Conservation (phyloP, 2,113 vertebrate species). For the Xyliphius kryptos region DNA sequence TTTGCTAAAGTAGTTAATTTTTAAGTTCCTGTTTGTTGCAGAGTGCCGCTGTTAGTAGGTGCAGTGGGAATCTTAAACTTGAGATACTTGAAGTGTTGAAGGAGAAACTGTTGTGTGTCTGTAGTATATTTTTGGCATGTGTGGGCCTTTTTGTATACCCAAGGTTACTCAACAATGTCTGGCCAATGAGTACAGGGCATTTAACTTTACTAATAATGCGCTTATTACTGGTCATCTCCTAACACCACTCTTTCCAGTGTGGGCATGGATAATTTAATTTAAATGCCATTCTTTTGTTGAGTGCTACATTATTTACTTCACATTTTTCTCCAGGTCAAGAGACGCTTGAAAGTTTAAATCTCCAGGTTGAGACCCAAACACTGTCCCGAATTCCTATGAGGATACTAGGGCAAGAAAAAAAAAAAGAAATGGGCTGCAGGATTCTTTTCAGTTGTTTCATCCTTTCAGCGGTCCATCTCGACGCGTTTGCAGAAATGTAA, state of each 20-base stretch:
- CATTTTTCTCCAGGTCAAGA: too few relatives aligned
- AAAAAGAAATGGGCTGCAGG: too few relatives aligned
- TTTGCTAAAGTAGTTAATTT: too few relatives aligned
- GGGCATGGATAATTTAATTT: constrained; percentile 15
- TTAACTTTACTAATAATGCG: too few relatives aligned
- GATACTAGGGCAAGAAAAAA: too few relatives aligned
- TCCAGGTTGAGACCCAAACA: constrained; percentile 17
- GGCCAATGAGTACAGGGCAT: too few relatives aligned
- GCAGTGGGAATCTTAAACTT: constrained; percentile 40
- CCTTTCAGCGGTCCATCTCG: too few relatives aligned
- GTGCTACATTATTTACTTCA: background rate
- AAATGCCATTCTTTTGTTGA: too few relatives aligned
- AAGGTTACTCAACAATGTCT: background rate
- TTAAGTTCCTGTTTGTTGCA: background rate
- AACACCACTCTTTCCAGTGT: constrained; percentile 5
- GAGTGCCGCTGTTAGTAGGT: background rate
- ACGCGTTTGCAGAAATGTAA: background rate
- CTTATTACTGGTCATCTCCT: too few relatives aligned
- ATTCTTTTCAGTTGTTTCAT: too few relatives aligned
- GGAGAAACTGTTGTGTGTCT: constrained; percentile 38
- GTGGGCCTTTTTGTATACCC: background rate
- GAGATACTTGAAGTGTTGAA: constrained; percentile 42
- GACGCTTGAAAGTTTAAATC: background rate
- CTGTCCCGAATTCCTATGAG: constrained; percentile 11
- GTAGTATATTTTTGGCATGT: constrained; percentile 27